These are phyloP conservation scores for Trichogramma dendrolimi DNA, from an alignment of 2,888 invertebrate genomes.

Conservation along the genomic window DNA sequence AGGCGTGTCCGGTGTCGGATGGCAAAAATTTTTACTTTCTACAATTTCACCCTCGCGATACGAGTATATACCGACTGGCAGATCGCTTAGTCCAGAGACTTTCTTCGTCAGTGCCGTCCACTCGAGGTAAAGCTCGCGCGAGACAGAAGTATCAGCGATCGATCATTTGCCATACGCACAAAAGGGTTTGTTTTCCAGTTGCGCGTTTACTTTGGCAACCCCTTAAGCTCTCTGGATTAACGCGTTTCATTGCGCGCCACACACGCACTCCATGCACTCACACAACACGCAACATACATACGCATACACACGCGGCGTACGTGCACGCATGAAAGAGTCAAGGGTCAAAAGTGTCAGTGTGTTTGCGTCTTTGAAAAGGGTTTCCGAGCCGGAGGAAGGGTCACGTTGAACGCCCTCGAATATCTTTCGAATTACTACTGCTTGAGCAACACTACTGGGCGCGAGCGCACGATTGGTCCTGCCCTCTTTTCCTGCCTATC, in stretches of 20 bases:
- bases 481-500: neutral
- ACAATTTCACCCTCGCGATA: too few relatives aligned
- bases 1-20: too few relatives aligned
- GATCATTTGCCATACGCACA: slow-evolving; percentile 19
- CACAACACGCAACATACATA: neutral
- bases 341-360: neutral
- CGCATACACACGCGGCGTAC: slow-evolving; percentile 2
- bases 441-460: slow-evolving; percentile 16
- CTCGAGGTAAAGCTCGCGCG: neutral
- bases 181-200: slow-evolving; percentile 26
- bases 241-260: slow-evolving; percentile 23
- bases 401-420: slow-evolving; percentile 32
- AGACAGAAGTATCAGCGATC: slow-evolving; percentile 21
- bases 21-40: too few relatives aligned
- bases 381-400: neutral
- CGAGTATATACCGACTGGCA: too few relatives aligned
- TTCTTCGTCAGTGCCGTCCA: too few relatives aligned
- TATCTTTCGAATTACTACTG: slow-evolving; percentile 42
- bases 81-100: too few relatives aligned
- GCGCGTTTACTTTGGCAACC: slow-evolving; percentile 11
- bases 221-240: slow-evolving; percentile 21
- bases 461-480: neutral
- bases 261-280: neutral
- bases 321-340: too few relatives aligned
- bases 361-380: neutral